phyloP scores from a whole-genome alignment of 2,113 vertebrate genomes.

The Argyrosomus japonicus region DNA sequence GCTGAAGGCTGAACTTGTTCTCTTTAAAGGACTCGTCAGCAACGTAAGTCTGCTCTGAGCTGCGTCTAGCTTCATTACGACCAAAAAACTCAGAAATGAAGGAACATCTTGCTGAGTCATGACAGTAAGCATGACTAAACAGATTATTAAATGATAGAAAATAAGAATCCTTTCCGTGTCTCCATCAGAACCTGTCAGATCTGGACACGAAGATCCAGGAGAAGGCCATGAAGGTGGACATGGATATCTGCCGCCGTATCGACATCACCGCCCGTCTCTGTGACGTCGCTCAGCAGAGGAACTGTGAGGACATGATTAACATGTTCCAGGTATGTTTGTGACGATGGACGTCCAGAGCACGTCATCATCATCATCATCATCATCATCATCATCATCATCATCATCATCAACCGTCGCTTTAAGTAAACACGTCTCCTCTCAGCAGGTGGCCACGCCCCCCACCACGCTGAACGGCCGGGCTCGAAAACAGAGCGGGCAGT shows the following conservation, averaged over 20 bases:
- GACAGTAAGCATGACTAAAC: background rate
- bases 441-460: constrained; percentile 78
- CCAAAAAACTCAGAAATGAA: background rate
- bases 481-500: constrained; percentile 66
- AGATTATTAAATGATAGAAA: background rate
- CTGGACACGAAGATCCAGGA: constrained; percentile 97
- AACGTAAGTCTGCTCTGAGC: constrained; percentile 85
- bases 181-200: constrained; percentile 89
- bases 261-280: constrained; percentile 97
- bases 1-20: constrained; percentile 92
- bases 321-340: constrained; percentile 90
- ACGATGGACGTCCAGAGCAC: fast-evolving
- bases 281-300: constrained; percentile 94
- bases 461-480: constrained; percentile 74
- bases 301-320: constrained; percentile 93
- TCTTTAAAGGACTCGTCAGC: constrained; percentile 97
- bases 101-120: background rate
- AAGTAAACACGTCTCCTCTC: background rate
- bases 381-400: no score
- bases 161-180: background rate
- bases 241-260: constrained; percentile 96
- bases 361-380: no score
- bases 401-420: background rate
- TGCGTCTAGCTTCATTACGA: background rate
- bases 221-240: constrained; percentile 98